Evolutionary conservation across 2,113 vertebrate genomes (phyloP), one percentile per base, ranked within the genome.

Genomic region (Pachypanchax playfairii): DNA sequence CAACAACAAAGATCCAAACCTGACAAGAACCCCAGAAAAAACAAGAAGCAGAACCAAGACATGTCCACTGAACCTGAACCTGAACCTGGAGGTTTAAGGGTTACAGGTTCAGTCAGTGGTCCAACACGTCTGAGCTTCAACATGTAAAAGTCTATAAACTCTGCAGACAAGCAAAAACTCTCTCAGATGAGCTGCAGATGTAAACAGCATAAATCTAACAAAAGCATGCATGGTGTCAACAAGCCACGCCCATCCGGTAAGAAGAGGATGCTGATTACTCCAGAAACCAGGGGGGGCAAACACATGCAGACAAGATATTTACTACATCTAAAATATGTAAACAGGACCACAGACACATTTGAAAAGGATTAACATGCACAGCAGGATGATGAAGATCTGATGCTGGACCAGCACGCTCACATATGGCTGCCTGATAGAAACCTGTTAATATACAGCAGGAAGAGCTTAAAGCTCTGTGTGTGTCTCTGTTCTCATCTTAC

Each of bases 151-250:
- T n/a, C n/a, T 22, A 49, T 18, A 68, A 80, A 47, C 25, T 41
- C 58, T 35, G 49, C 75, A 83, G 77, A 81, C 73, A 73, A 47
- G 57, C 46, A 73, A 57, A 51, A 51, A 50, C 62, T 26, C 54
- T 89, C n/a, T n/a, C n/a, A n/a, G 91, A 92, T 73, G 21, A 9
- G 1, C 31, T 65, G 38, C 91, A 93, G 91, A 92, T 93, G 90
- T 80, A 82, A 57, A 54, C 51, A 29, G 6, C 43, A 59, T 20
- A 59, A 38, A 65, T 79, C 57, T 36, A 46, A 29, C 39, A 44
- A 55, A 48, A 9, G 22, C 15, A 2, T 28, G 24, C 50, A 61
- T 28, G 12, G 8, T 55, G 54, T 56, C 46, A 72, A 48, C 24
- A 24, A 38, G 60, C 59, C 64, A 68, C 2, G 0, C 39, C 41